Base-by-base conservation (phyloP, 2,888 invertebrate species). In the Pyrochroa serraticornis region DNA sequence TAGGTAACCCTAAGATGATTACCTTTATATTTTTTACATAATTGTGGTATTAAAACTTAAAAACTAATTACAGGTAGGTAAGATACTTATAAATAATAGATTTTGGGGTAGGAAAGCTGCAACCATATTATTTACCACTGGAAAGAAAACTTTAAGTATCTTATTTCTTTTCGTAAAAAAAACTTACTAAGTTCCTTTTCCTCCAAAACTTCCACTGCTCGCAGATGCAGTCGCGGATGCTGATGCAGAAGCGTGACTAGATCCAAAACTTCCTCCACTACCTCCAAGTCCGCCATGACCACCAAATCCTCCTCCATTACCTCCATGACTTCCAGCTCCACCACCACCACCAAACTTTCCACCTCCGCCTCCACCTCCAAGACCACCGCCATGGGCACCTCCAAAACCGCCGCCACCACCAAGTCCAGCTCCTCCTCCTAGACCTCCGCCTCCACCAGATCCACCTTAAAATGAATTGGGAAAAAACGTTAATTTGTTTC, bases 221-320 rank as follows among this genome's bases (percentile, higher is more conserved):
- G 42, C 42, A 33, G 54, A 49, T n/a, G 58, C 43, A 6, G 53
- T 37, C 1, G 58, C 53, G 14, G 58, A 49, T 3, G 59, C 52
- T 7, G 51, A 52, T 7, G 58, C 58, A 1, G 51, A 58, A 8
- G 58, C 52, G 41, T 52, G 43, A 46, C 55, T 47, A 22, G 52
- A 51, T 2, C 47, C 58, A 33, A 42, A 57, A 12, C 50, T 46
- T 5, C 51, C 51, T 22, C 56, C 31, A 32, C 50, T 22, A 3
- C 22, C 14, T 7, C 41, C 41, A 7, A 12, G 13, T 1, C 43
- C 43, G 0, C 42, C 42, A n/a, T 31, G 9, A 8, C 42, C 42
- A 9, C 43, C 43, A 32, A 7, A 12, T 2, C 22, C 22, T 22
- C 22, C 22, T n/a, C 8, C 39, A 13, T 13, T n/a, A 9, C 36